Evolutionary conservation across 2,888 invertebrate genomes (phyloP), one percentile per base, ranked within the genome.

Genomic region (Pachydiplax longipennis): DNA sequence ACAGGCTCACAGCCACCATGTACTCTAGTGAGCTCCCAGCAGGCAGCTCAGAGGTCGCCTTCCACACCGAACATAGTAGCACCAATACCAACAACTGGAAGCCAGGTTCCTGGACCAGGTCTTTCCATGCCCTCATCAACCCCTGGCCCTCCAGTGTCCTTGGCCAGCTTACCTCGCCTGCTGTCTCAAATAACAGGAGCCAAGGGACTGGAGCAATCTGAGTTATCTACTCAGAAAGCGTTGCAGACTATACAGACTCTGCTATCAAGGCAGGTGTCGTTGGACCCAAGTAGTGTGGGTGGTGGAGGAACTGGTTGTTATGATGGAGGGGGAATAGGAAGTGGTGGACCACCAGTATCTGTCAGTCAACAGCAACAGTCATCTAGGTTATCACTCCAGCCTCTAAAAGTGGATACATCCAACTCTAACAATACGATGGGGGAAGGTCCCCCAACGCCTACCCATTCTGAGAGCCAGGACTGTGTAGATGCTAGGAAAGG

Each of bases 391-490:
- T 37, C 87, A 87, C 37, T 93, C 93, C 93, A 94, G 91, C 94
- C 95, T 92, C 93, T 95, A 90, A 95, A 94, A 93, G 95, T 95
- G 92, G 95, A 95, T 92, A 95, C 95, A 91, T 92, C 80, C 92
- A 92, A 58, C 92, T 92, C 90, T 92, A 92, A 92, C 80, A 92
- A 92, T 91, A 92, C 93, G 90, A 93, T 93, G 91, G 93, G 92
- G 92, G 96, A 96, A 92, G 96, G 96, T 90, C 96, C 97, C 92
- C 97, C 97, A 87, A 97, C 97, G 92, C 97, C 97, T n/a, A 97
- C 97, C 92, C 96, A 96, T 94, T 97, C 97, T 92, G 96, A 92
- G 92, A 92, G 92, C 90, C 93, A 93, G 93, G 96, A 96, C 93
- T 95, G 95, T 93, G 94, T 95, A 91, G 95, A 96, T 92, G 95